Evolutionary conservation across 2,113 vertebrate species (phyloP).

Genomic region (Trogon surrucura): DNA sequence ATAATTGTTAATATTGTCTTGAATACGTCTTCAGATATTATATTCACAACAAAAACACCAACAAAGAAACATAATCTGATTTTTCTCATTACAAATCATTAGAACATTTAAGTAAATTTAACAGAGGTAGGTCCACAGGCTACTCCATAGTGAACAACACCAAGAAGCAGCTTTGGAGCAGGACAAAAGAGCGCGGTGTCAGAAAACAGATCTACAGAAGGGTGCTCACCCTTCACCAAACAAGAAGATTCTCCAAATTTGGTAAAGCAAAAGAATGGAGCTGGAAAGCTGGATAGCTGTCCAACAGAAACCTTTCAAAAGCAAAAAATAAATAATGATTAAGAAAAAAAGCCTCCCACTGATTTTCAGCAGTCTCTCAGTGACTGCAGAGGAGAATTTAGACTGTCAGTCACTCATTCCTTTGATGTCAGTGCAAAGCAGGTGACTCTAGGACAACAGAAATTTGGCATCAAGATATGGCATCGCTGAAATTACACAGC

Average conservation of each 20-base stretch:
- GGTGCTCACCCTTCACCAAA: background rate
- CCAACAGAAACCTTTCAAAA: background rate
- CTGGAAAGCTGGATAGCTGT: background rate
- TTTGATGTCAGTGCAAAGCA: background rate
- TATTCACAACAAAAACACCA: background rate
- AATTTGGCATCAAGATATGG: background rate
- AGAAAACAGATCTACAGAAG: background rate
- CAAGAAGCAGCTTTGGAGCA: background rate
- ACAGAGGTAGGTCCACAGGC: background rate
- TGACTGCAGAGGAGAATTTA: background rate
- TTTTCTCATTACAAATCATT: background rate
- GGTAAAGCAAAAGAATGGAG: background rate
- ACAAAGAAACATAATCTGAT: background rate
- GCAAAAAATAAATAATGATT: background rate
- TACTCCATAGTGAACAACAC: background rate
- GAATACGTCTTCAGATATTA: conserved; percentile 27
- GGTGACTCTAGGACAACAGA: background rate
- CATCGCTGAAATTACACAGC: background rate
- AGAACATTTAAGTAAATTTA: background rate
- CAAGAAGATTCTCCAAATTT: background rate
- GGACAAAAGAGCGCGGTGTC: background rate
- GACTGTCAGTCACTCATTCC: background rate
- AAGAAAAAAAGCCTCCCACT: background rate
- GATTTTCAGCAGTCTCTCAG: background rate
- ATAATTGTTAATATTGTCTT: conserved; percentile 33